Conservation (phyloP, 2,113 vertebrate species). For the Meleagris gallopavo region DNA sequence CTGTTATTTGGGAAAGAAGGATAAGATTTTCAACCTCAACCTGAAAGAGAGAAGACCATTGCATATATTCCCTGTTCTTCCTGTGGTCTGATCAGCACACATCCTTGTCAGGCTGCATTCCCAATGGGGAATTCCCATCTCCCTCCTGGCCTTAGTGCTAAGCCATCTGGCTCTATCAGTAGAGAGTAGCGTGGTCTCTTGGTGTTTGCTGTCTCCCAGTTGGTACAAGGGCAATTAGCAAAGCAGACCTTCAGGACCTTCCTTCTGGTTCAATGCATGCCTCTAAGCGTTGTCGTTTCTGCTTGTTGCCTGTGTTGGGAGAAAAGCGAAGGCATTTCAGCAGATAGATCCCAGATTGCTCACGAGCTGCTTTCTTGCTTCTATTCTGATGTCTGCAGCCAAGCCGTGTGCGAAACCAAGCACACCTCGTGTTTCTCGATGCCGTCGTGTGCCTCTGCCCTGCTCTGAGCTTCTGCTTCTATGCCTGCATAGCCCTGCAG, state of each 20-base stretch:
- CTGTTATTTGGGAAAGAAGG: background rate
- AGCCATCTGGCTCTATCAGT: background rate
- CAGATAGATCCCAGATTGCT: background rate
- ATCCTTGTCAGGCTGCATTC: background rate
- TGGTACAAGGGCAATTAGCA: background rate
- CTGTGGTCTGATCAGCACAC: background rate
- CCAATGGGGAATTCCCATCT: accelerated
- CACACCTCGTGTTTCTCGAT: background rate
- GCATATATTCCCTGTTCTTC: accelerated
- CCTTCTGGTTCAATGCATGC: constrained; percentile 9
- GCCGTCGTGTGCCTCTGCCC: background rate
- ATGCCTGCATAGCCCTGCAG: background rate
- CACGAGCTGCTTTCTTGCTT: constrained; percentile 8
- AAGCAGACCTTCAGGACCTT: background rate
- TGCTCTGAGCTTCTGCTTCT: background rate
- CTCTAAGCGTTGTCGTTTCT: background rate
- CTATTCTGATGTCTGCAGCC: background rate
- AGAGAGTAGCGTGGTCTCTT: background rate
- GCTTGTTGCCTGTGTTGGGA: background rate
- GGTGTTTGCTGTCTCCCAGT: background rate
- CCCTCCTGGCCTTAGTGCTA: background rate
- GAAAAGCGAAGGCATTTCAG: background rate
- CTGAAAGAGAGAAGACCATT: background rate
- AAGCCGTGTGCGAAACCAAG: background rate
- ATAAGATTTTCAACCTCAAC: background rate